Evolutionary conservation across 2,113 vertebrate species (phyloP).

Genomic region (Dasyprocta punctata): DNA sequence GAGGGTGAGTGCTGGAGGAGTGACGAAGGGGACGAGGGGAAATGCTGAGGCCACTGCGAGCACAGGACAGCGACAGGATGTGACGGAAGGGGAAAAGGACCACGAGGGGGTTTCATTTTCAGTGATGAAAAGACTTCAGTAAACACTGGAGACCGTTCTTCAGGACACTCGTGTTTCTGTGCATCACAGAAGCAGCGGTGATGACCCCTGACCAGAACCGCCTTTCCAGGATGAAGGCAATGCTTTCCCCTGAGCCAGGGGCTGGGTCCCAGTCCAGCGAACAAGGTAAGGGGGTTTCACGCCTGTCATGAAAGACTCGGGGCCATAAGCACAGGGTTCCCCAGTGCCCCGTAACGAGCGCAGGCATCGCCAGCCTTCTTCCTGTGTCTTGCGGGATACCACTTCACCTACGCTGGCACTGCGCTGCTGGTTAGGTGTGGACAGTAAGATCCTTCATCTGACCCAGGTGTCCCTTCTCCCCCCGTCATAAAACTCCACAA

Average conservation of each 20-base stretch:
- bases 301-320: background rate
- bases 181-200: background rate
- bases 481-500: background rate
- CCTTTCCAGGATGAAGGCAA: background rate
- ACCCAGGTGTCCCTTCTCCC: background rate
- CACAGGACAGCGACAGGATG: too few relatives aligned
- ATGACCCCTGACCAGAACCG: background rate
- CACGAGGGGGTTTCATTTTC: background rate
- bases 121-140: background rate
- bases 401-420: too few relatives aligned
- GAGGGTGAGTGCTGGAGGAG: background rate
- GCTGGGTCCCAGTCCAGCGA: background rate
- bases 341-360: background rate
- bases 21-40: background rate
- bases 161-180: background rate
- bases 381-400: background rate
- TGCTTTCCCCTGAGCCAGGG: background rate
- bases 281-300: background rate
- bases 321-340: background rate
- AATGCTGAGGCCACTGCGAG: background rate
- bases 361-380: background rate
- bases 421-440: background rate
- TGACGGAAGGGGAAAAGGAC: background rate
- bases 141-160: background rate
- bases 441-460: background rate